Conservation (phyloP, 92 coral and sea anemone species). For the Scolanthus callimorphus region DNA sequence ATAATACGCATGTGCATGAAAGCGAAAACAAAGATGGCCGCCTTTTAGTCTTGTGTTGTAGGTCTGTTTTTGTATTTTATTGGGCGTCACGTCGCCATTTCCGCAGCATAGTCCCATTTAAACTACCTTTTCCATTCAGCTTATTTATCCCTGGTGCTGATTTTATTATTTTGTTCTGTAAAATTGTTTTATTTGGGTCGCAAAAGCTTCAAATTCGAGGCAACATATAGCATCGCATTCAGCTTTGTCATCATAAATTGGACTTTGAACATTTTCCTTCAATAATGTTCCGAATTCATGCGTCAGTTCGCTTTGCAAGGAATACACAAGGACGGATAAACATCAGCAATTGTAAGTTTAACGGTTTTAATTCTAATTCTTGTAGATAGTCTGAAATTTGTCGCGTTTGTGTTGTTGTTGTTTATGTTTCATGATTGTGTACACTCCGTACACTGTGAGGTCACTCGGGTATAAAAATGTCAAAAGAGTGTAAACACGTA, state of each 20-base stretch:
- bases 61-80: neutral
- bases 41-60: neutral
- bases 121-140: neutral
- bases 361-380: neutral
- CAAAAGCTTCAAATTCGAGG: too few species aligned
- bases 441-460: too few species aligned
- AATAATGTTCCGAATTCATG: slow-evolving; percentile 22
- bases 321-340: slow-evolving; percentile 18
- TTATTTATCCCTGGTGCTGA: neutral
- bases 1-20: slow-evolving; percentile 14
- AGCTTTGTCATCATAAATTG: too few species aligned
- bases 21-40: slow-evolving; percentile 41
- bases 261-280: slow-evolving; percentile 1
- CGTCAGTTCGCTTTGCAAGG: slow-evolving; percentile 19
- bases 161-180: neutral
- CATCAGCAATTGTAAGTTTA: slow-evolving; percentile 15
- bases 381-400: neutral
- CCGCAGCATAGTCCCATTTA: neutral
- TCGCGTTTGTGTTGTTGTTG: too few species aligned
- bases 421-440: too few species aligned
- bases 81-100: neutral
- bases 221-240: too few species aligned
- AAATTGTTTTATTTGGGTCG: neutral
- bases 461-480: too few species aligned
- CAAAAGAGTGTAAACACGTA: too few species aligned